A percentile compares a stretch with the other conserved stretches of the same genome.
Conservation (phyloP, 2,113 vertebrate species). For the Poecile atricapillus region DNA sequence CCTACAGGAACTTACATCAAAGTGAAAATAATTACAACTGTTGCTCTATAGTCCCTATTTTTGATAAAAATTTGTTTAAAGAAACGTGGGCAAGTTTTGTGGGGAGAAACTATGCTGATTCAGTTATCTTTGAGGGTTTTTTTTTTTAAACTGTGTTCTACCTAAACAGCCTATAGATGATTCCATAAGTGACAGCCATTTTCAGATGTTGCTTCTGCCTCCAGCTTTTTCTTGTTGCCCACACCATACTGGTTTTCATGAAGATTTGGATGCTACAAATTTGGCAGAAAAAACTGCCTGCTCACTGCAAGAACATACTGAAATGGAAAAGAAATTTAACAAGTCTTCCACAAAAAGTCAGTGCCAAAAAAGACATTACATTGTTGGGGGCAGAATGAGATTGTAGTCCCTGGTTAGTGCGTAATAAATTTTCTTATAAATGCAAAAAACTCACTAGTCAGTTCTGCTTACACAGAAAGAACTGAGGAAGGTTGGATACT, state of each 20-base stretch:
- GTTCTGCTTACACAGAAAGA: neutral
- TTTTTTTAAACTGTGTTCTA: neutral
- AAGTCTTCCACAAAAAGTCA: neutral
- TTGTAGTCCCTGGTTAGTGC: rapidly evolving
- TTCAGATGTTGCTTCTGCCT: neutral
- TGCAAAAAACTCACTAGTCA: neutral
- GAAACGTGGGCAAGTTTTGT: neutral
- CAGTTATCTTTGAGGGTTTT: neutral
- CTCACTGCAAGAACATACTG: neutral
- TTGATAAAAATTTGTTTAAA: neutral
- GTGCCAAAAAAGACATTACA: neutral
- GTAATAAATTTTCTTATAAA: neutral
- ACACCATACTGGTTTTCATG: neutral
- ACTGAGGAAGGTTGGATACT: neutral
- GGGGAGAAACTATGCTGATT: neutral
- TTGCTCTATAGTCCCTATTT: neutral
- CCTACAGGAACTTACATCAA: neutral
- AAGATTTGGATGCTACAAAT: neutral
- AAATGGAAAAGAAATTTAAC: neutral
- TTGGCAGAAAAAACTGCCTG: neutral
- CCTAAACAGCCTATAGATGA: neutral
- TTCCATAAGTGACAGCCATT: neutral
- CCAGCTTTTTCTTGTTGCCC: neutral
- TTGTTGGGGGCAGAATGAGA: neutral
- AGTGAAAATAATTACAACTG: neutral